Evolutionary conservation across 2,888 invertebrate species (phyloP).

Genomic region (Pyrochroa serraticornis): DNA sequence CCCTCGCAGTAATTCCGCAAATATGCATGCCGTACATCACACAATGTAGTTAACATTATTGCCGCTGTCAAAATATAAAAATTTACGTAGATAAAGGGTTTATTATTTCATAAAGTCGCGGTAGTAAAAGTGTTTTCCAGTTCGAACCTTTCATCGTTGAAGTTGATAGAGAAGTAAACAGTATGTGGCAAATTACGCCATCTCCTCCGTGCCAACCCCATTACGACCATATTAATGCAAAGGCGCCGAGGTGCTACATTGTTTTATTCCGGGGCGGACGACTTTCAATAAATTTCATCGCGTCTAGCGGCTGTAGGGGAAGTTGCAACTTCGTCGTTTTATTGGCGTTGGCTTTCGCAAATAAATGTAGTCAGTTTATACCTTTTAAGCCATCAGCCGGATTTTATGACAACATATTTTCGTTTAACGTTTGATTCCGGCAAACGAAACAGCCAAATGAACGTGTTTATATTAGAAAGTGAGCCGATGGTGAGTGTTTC

Average conservation of each 20-base stretch:
- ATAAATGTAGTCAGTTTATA: not conserved
- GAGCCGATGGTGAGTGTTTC: not conserved
- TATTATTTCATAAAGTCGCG: conserved; percentile 35
- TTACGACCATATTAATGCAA: not conserved
- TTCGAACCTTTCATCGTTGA: conserved; percentile 14
- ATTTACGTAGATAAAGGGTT: conserved; percentile 31
- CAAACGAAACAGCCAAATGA: not conserved
- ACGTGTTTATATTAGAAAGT: not conserved
- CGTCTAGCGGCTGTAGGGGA: not conserved
- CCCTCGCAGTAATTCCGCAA: conserved; percentile 4
- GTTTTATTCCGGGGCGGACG: not conserved
- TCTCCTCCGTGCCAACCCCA: conserved; percentile 4
- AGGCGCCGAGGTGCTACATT: not conserved
- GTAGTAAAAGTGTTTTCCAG: conserved; percentile 28
- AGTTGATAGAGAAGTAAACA: conserved; percentile 20
- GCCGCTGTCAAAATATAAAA: conserved; percentile 4
- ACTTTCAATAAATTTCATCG: not conserved
- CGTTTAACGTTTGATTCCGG: not conserved
- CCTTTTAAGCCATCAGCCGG: not conserved
- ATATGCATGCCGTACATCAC: conserved; percentile 6
- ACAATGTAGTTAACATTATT: conserved; percentile 20
- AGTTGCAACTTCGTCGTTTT: not conserved
- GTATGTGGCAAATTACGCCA: conserved; percentile 11
- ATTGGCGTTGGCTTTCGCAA: not conserved
- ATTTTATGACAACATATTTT: not conserved